These are phyloP conservation scores for Pimephales promelas DNA, from an alignment of 2,113 vertebrate species.

Conservation along the genomic window DNA sequence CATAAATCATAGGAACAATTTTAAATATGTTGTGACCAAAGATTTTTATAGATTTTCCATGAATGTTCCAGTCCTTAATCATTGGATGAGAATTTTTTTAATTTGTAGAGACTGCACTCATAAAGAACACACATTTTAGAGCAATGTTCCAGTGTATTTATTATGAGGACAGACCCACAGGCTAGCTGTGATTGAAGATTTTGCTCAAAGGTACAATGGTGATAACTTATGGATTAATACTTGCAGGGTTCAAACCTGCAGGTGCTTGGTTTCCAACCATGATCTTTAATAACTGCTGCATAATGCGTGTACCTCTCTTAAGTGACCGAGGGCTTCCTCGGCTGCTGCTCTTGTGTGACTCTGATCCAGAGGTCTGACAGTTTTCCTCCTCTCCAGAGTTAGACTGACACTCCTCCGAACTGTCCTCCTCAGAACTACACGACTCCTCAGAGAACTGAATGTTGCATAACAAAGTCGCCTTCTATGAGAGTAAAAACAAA, in stretches of 20 bases:
- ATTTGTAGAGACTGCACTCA: too few species aligned
- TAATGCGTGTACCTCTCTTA: conserved; percentile 83
- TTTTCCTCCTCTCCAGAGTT: conserved; percentile 90
- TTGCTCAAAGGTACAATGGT: neutral
- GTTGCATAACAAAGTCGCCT: conserved; percentile 91
- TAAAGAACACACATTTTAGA: too few species aligned
- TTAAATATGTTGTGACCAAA: too few species aligned
- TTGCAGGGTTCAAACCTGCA: neutral
- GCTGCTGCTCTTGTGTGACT: conserved; percentile 80
- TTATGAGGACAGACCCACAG: too few species aligned
- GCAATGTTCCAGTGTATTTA: too few species aligned
- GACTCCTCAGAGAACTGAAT: conserved; percentile 87
- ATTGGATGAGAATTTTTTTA: too few species aligned
- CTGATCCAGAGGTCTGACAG: conserved; percentile 80
- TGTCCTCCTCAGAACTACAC: conserved; percentile 87
- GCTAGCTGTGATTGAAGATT: too few species aligned
- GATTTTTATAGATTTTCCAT: too few species aligned
- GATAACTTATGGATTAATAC: neutral
- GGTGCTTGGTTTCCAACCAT: neutral
- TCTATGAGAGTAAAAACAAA: conserved; percentile 72
- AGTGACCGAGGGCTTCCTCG: conserved; percentile 85
- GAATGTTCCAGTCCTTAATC: too few species aligned
- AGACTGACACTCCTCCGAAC: conserved; percentile 80
- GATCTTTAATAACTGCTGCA: neutral
- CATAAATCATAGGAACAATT: too few species aligned